These are phyloP conservation scores for Brachyhypopomus gauderio DNA, from an alignment of 2,113 vertebrate genomes.

Conservation along the genomic window DNA sequence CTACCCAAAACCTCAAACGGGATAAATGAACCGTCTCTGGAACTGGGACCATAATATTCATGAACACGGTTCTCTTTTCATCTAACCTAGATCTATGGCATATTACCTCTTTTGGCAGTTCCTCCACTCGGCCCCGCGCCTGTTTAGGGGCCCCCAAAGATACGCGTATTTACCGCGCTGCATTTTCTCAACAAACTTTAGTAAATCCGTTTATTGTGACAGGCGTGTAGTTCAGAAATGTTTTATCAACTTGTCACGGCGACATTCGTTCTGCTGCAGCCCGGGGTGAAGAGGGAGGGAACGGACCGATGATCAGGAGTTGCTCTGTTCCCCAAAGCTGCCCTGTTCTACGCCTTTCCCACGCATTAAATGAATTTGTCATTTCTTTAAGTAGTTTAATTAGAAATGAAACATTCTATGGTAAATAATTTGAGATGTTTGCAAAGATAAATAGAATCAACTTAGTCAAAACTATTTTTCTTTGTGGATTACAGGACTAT, in stretches of 20 bases:
- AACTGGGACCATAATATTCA: conserved; percentile 33
- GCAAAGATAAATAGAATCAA: no score
- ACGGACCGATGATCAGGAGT: conserved; percentile 8
- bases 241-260: conserved; percentile 50
- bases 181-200: conserved; percentile 46
- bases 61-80: conserved; percentile 40
- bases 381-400: not conserved
- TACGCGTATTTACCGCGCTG: conserved; percentile 58
- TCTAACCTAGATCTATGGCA: conserved; percentile 26
- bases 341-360: not conserved
- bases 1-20: not conserved
- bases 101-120: conserved; percentile 43
- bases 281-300: conserved; percentile 19
- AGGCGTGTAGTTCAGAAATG: conserved; percentile 46
- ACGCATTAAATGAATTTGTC: not conserved
- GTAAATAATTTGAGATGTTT: no score
- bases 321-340: not conserved
- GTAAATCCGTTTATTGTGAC: conserved; percentile 58
- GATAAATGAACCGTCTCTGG: conserved; percentile 1
- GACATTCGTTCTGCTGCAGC: conserved; percentile 52
- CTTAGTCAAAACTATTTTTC: no score
- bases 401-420: not conserved
- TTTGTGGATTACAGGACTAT: no score
- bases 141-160: conserved; percentile 49
- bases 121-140: conserved; percentile 51